Conservation (phyloP, 1,140 invertebrate genomes). For the Zaprionus tsacasi region DNA sequence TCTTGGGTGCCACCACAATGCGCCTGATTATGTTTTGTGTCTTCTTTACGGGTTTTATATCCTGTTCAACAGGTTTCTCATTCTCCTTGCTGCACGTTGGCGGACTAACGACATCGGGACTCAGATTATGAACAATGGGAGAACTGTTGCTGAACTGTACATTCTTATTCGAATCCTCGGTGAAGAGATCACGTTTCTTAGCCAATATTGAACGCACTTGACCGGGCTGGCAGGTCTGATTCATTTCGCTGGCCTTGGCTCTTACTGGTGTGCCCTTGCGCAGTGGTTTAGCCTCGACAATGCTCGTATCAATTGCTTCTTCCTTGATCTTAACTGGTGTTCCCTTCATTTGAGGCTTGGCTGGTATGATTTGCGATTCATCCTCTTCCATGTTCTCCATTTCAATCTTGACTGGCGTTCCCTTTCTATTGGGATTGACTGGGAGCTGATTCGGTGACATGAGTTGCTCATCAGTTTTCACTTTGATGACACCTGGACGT, state of each 20-base stretch:
- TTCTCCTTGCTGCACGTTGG: conserved; percentile 51
- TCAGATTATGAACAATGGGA: conserved; percentile 61
- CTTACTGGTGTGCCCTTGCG: conserved; percentile 40
- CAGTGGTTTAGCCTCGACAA: conserved; percentile 9
- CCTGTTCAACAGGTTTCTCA: conserved; percentile 27
- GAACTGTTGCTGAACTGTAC: conserved; percentile 58
- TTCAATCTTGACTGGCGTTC: conserved; percentile 41
- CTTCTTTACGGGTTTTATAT: conserved; percentile 57
- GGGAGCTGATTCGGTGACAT: conserved; percentile 7
- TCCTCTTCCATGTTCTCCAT: neutral
- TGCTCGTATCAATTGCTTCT: neutral
- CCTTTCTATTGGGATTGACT: conserved; percentile 39
- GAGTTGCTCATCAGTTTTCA: conserved; percentile 41
- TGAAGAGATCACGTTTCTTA: conserved; percentile 56
- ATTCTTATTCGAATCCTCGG: conserved; percentile 49
- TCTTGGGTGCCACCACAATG: conserved; percentile 60
- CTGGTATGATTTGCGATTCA: neutral
- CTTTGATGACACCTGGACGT: conserved; percentile 38
- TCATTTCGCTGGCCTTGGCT: conserved; percentile 6
- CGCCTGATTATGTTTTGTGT: conserved; percentile 58
- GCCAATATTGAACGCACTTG: conserved; percentile 65
- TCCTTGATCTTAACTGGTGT: conserved; percentile 13
- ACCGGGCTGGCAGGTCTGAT: conserved; percentile 23
- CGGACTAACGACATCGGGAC: conserved; percentile 21
- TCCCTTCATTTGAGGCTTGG: conserved; percentile 15